Percentiles rank a stretch among this genome's conserved stretches.
These are phyloP conservation scores for Nerophis lumbriciformis DNA, from an alignment of 2,113 vertebrate species.

Conservation along the genomic window DNA sequence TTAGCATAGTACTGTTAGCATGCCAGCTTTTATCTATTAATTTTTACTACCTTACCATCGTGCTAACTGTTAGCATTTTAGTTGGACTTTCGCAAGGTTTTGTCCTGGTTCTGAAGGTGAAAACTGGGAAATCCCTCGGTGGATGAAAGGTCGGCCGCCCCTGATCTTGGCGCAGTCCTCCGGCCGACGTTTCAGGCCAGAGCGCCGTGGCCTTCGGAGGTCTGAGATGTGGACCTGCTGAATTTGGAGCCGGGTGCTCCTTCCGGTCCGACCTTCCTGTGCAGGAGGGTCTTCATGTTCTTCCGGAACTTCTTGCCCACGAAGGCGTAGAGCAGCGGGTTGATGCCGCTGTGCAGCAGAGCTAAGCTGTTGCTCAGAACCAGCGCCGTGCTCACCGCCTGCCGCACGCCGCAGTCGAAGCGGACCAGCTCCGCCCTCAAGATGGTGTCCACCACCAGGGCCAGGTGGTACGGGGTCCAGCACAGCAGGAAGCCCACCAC, in stretches of 20 bases:
- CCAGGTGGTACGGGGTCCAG: slow-evolving; percentile 69
- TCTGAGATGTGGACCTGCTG: slow-evolving; percentile 67
- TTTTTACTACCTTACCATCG: no score
- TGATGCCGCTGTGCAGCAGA: slow-evolving; percentile 72
- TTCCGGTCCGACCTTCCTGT: slow-evolving; percentile 34
- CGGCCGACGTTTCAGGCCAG: slow-evolving; percentile 24
- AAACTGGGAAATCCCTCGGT: no score
- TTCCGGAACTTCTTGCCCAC: slow-evolving; percentile 73
- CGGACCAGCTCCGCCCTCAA: slow-evolving; percentile 36
- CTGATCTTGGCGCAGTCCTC: neutral
- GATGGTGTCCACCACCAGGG: slow-evolving; percentile 56
- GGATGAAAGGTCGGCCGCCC: no score
- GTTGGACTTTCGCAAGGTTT: no score
- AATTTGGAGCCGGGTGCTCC: slow-evolving; percentile 22
- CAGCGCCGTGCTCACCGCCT: slow-evolving; percentile 34
- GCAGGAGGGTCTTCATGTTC: slow-evolving; percentile 50
- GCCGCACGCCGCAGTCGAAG: slow-evolving; percentile 31
- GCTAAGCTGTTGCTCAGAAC: slow-evolving; percentile 48
- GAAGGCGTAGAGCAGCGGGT: slow-evolving; percentile 74
- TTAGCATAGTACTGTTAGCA: no score
- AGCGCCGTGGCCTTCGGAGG: slow-evolving; percentile 43
- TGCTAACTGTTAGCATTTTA: no score
- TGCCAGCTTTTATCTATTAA: no score
- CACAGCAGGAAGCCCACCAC: slow-evolving; percentile 69
- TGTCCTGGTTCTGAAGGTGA: no score